Conservation (phyloP, 2,113 vertebrate species). For the Lepus europaeus region DNA sequence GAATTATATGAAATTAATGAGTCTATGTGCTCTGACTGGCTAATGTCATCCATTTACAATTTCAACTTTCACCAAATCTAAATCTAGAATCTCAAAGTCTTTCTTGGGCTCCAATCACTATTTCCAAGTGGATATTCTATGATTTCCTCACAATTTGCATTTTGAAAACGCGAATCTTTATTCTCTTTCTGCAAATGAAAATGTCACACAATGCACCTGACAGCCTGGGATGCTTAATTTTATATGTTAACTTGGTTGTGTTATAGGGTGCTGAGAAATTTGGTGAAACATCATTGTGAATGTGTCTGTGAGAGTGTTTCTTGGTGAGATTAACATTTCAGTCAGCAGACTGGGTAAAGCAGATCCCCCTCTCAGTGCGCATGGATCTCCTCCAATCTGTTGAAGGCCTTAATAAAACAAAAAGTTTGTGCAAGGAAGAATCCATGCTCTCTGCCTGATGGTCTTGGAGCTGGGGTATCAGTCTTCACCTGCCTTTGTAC, state of each 20-base stretch:
- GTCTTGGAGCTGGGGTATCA: neutral
- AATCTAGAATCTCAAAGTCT: slow-evolving; percentile 23
- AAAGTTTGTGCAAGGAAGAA: neutral
- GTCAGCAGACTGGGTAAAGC: neutral
- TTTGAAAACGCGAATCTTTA: neutral
- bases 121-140: slow-evolving; percentile 19
- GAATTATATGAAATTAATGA: neutral
- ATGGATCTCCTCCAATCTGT: neutral
- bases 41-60: slow-evolving; percentile 40
- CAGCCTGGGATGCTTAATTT: neutral
- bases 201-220: neutral
- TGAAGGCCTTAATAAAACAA: neutral
- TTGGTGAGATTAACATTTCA: neutral
- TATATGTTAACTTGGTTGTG: neutral
- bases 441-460: neutral
- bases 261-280: neutral
- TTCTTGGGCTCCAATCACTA: neutral
- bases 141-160: neutral
- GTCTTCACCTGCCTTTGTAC: neutral
- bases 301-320: neutral
- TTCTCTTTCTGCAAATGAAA: neutral
- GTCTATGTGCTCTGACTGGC: neutral
- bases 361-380: neutral
- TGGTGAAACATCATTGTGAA: slow-evolving; percentile 2
- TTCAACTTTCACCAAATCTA: neutral